phyloP scores from a whole-genome alignment of 2,113 vertebrate species.

The Grammomys surdaster region DNA sequence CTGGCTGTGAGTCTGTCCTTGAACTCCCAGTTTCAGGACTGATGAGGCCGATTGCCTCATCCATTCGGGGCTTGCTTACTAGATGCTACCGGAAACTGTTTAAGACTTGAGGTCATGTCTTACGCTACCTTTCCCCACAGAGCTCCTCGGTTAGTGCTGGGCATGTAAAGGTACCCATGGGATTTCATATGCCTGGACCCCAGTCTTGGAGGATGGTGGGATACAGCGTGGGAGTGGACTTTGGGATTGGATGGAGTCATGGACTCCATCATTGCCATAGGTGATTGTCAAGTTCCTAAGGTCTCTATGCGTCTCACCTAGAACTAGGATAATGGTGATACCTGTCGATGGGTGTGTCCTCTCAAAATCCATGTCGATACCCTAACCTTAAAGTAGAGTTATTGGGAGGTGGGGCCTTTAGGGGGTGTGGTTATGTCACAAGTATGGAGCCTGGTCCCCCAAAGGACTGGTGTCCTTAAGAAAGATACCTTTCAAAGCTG shows the following conservation, averaged over 20 bases:
- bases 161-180: accelerated
- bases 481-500: neutral
- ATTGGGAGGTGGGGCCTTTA: neutral
- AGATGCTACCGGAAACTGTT: neutral
- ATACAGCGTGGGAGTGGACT: neutral
- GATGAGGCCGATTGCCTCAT: neutral
- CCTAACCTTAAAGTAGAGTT: neutral
- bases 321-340: accelerated
- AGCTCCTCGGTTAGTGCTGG: neutral
- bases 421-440: neutral
- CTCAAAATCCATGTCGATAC: neutral
- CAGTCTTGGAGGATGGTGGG: neutral
- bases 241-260: neutral
- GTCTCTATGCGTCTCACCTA: neutral
- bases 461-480: neutral
- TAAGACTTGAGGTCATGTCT: neutral
- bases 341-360: neutral
- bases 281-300: accelerated
- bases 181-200: accelerated
- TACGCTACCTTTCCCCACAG: neutral
- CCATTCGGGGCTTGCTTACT: neutral
- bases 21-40: neutral
- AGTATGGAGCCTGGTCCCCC: neutral
- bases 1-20: neutral
- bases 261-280: accelerated